Base-by-base conservation (phyloP, 2,888 invertebrate genomes). In the Lasioglossum figueresi region DNA sequence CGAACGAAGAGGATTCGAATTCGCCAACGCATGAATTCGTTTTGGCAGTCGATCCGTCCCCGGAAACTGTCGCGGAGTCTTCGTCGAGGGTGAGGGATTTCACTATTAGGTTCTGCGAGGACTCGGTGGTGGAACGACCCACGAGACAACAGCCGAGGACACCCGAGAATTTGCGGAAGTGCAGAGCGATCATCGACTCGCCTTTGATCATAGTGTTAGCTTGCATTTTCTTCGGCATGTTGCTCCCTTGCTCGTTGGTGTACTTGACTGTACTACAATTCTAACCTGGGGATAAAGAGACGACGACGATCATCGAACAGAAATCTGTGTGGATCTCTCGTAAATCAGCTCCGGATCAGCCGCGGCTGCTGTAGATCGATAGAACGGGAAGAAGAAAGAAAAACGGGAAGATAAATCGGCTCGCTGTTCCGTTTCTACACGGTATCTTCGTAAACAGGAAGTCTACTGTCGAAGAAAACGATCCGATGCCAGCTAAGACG, bases 61-160 rank as follows among this genome's bases (percentile, higher is more conserved):
- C 23, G 19, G 4, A 12, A 23, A 4, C 1, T 34, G 0, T 1
- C 23, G 68, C 37, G 0, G 6, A 0, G 1, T 0, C 45, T 4
- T 19, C 45, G 27, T 0, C 6, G 12, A 34, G 2, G 23, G 3
- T 4, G 45, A 31, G 2, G 4, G 4, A 34, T 8, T 19, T 8
- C 19, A 34, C 4, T 19, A 48, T 73, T 23, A 48, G 48, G 48
- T 73, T 73, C 48, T 1, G 0, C 1, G 8, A n/a, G 4, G 74
- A 74, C 4, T 4, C 6, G 31, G 6, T 16, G 31, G 6, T 16
- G 2, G 2, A 16, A 31, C 14, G 1, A 37, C 14, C 2, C 10
- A 6, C 27, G 16, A n/a, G 37, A 40, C 14, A 19, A 23, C 52
- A 8, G 8, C 0, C n/a, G n/a, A 5, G 56, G 16, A 56, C 0